Conservation (phyloP, 1,140 invertebrate genomes). For the Macrocentrus cingulum region DNA sequence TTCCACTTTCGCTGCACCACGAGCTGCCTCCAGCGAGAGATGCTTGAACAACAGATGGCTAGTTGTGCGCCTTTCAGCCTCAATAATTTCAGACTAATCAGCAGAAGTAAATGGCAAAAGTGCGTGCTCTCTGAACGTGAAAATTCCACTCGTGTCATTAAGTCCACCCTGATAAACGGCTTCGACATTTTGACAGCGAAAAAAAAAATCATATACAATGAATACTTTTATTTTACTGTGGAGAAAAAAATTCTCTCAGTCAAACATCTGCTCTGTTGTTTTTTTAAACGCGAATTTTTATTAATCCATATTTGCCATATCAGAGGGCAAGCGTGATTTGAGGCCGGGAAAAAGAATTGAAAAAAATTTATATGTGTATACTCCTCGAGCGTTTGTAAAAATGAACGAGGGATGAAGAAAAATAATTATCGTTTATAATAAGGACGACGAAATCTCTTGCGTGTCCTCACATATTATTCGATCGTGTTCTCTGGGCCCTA, state of each 20-base stretch:
- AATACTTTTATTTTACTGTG: too few species aligned
- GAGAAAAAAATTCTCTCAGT: too few species aligned
- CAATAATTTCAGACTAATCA: conserved; percentile 16
- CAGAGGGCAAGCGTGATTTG: conserved; percentile 22
- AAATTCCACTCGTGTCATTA: neutral
- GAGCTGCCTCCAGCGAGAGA: conserved; percentile 3
- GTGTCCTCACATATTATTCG: conserved; percentile 31
- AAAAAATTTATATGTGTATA: neutral
- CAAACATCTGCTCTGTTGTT: too few species aligned
- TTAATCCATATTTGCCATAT: too few species aligned
- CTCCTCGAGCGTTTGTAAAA: too few species aligned
- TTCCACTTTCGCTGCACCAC: conserved; percentile 16
- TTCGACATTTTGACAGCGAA: neutral
- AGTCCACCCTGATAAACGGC: neutral
- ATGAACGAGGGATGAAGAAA: conserved; percentile 38
- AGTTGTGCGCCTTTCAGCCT: neutral
- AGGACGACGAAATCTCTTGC: conserved; percentile 48
- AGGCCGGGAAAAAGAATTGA: conserved; percentile 26
- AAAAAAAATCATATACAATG: too few species aligned
- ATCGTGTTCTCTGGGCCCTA: conserved; percentile 38
- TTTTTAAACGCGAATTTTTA: too few species aligned
- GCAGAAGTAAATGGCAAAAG: neutral
- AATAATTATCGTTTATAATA: conserved; percentile 36
- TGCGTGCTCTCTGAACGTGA: too few species aligned
- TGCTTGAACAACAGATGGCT: conserved; percentile 13